Percentiles rank a stretch among this genome's conserved stretches.
phyloP scores from a whole-genome alignment of 1,140 invertebrate species.

The Bombus balteatus region DNA sequence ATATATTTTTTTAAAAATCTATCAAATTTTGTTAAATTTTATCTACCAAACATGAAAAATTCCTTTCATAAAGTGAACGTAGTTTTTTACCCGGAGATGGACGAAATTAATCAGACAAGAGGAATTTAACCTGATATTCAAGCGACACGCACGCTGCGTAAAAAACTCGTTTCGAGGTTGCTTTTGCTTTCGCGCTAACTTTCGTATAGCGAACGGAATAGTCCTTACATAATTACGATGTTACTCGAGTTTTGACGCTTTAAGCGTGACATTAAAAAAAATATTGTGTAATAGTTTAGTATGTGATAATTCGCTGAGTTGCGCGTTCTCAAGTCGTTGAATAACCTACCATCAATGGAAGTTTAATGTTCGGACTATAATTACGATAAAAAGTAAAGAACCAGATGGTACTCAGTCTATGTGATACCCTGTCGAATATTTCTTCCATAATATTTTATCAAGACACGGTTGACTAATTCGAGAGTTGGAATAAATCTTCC shows the following conservation, averaged over 20 bases:
- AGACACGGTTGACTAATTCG: not conserved
- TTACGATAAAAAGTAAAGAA: not conserved
- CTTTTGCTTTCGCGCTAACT: not conserved
- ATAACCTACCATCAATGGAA: not conserved
- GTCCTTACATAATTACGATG: slow-evolving; percentile 23
- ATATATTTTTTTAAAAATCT: not conserved
- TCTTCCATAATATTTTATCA: not conserved
- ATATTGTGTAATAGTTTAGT: not conserved
- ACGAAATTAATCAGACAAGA: not conserved
- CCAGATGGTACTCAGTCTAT: not conserved
- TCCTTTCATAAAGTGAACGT: not conserved
- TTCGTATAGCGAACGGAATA: not conserved
- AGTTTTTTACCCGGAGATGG: not conserved
- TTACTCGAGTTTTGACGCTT: not conserved
- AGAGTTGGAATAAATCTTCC: not conserved
- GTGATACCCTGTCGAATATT: not conserved
- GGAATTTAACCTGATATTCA: not conserved
- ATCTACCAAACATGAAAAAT: fast-evolving
- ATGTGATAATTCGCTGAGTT: not conserved
- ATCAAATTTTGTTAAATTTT: not conserved
- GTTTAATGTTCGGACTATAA: not conserved
- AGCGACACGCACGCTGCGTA: not conserved
- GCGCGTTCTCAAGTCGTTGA: not conserved
- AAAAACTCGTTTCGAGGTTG: not conserved
- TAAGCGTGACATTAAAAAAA: not conserved